Conservation (phyloP, 1,140 invertebrate species). For the Plectrocnemia conspersa region DNA sequence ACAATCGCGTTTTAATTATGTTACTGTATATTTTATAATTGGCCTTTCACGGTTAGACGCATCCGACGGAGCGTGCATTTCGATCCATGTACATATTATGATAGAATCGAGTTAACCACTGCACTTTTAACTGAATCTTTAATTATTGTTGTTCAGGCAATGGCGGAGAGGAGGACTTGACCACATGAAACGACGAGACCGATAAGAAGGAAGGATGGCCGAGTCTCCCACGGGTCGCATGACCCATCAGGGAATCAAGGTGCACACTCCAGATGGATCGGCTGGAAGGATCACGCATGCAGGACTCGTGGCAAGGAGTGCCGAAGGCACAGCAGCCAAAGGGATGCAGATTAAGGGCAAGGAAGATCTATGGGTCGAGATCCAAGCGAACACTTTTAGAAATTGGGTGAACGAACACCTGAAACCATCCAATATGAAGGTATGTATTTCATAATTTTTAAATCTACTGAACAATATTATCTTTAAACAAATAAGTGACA, state of each 20-base stretch:
- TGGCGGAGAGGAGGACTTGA: not conserved
- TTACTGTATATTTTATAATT: constrained; percentile 8
- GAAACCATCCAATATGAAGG: constrained; percentile 61
- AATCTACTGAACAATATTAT: no score
- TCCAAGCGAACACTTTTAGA: constrained; percentile 94
- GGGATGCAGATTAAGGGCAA: constrained; percentile 90
- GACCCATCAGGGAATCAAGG: constrained; percentile 46
- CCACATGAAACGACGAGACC: not conserved
- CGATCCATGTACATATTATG: constrained; percentile 2
- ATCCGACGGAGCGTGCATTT: constrained; percentile 2
- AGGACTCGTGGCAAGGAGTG: constrained; percentile 79
- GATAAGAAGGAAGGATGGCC: constrained; percentile 13
- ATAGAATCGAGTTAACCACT: no score
- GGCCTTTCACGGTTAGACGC: constrained; percentile 10
- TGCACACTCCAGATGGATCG: constrained; percentile 45
- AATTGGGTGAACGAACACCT: constrained; percentile 98
- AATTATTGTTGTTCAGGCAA: no score
- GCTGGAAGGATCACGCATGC: constrained; percentile 54
- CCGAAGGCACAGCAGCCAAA: constrained; percentile 86
- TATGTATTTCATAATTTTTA: no score
- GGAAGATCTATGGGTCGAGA: constrained; percentile 92
- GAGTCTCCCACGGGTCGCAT: constrained; percentile 37
- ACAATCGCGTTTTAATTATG: constrained; percentile 13
- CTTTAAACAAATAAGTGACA: no score
- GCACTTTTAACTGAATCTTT: no score